These are phyloP conservation scores for Andrena fulva DNA, from an alignment of 2,888 invertebrate genomes.

Conservation along the genomic window DNA sequence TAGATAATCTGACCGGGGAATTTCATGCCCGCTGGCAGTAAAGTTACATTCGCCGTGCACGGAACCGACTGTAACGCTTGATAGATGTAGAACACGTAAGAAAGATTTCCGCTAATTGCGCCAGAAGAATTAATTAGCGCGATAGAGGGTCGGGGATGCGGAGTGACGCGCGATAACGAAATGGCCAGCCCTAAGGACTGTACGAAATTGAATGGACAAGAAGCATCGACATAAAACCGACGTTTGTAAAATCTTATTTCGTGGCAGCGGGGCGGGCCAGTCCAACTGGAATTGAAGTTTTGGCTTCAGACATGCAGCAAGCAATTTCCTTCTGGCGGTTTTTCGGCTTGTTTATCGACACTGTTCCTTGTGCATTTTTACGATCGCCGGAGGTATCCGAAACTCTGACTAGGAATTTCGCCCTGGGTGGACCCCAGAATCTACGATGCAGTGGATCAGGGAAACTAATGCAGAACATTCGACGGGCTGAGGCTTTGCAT, in stretches of 20 bases:
- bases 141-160: not conserved
- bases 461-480: too few relatives aligned
- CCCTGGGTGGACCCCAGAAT: not conserved
- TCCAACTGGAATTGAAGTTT: not conserved
- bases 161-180: constrained; percentile 7
- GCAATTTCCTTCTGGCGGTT: constrained; percentile 5
- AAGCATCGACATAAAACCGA: not conserved
- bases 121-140: not conserved
- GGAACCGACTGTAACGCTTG: constrained; percentile 37
- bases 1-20: constrained; percentile 27
- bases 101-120: constrained; percentile 39
- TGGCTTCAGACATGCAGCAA: not conserved
- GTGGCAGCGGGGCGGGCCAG: not conserved
- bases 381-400: not conserved
- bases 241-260: not conserved
- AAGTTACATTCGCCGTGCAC: constrained; percentile 55
- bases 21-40: constrained; percentile 50
- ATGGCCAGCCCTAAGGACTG: not conserved
- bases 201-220: not conserved
- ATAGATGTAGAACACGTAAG: constrained; percentile 34
- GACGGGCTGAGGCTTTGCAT: too few relatives aligned
- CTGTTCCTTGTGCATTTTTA: constrained; percentile 2
- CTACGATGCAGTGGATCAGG: too few relatives aligned
- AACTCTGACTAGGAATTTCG: not conserved
- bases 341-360: not conserved